These are phyloP conservation scores for Garra rufa DNA, from an alignment of 2,113 vertebrate species.

Conservation along the genomic window DNA sequence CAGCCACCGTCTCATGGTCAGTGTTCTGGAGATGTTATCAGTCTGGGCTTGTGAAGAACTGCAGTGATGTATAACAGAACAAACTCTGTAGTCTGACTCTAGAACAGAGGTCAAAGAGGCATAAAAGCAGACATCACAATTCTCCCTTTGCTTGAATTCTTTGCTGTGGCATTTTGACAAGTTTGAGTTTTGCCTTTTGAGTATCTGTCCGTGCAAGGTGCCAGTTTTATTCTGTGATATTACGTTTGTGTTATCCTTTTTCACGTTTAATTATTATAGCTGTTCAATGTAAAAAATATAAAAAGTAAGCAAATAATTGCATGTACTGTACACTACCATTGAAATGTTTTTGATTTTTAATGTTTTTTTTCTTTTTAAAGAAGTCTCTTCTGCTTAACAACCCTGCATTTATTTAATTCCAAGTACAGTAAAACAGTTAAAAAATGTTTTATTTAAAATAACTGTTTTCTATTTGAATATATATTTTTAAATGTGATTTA, in stretches of 20 bases:
- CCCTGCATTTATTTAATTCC: too few relatives aligned
- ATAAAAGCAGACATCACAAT: not conserved
- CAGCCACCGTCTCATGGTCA: constrained; percentile 54
- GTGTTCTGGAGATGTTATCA: constrained; percentile 60
- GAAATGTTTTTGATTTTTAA: too few relatives aligned
- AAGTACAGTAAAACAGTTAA: too few relatives aligned
- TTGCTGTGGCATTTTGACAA: not conserved
- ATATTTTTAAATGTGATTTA: too few relatives aligned
- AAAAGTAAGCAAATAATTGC: not conserved
- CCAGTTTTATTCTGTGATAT: not conserved
- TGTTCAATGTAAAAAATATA: not conserved
- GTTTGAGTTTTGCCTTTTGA: not conserved
- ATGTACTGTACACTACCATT: too few relatives aligned
- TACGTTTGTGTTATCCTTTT: not conserved
- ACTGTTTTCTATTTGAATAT: too few relatives aligned
- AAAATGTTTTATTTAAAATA: too few relatives aligned
- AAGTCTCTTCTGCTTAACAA: too few relatives aligned
- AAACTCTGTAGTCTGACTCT: not conserved
- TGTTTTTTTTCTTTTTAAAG: too few relatives aligned
- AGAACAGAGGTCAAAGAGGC: not conserved
- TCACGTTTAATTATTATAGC: not conserved
- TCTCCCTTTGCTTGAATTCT: not conserved
- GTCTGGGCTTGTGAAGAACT: constrained; percentile 11
- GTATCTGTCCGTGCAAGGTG: not conserved
- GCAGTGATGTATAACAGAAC: constrained; percentile 1